A percentile compares a stretch with the other conserved stretches of the same genome.
Conservation (phyloP, 2,888 invertebrate species). For the Cerceris rybyensis region DNA sequence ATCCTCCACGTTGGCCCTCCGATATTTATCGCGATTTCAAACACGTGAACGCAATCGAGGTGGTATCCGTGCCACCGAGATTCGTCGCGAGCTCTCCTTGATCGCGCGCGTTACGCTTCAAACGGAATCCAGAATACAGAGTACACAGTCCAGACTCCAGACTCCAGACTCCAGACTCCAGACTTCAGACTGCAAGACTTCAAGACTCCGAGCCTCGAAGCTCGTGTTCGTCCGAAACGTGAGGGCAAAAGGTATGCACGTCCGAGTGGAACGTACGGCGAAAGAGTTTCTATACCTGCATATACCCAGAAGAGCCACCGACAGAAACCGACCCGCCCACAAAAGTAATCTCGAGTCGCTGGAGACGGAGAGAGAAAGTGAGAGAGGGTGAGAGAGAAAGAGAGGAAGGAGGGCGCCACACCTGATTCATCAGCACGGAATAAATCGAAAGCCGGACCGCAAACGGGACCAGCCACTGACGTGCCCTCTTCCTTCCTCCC, state of each 20-base stretch:
- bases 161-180: too few species aligned
- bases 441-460: slow-evolving; percentile 75
- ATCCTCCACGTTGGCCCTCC: slow-evolving; percentile 71
- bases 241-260: slow-evolving; percentile 55
- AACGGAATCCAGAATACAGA: too few species aligned
- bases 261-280: slow-evolving; percentile 52
- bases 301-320: slow-evolving; percentile 77
- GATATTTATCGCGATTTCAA: slow-evolving; percentile 79
- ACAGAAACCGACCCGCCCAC: slow-evolving; percentile 81
- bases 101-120: too few species aligned
- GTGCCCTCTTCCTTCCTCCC: slow-evolving; percentile 44
- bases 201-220: too few species aligned
- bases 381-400: slow-evolving; percentile 19
- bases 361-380: slow-evolving; percentile 55
- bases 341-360: slow-evolving; percentile 80
- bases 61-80: slow-evolving; percentile 53
- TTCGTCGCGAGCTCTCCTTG: slow-evolving; percentile 37
- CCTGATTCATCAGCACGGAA: slow-evolving; percentile 80
- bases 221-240: slow-evolving; percentile 15
- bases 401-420: slow-evolving; percentile 68
- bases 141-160: too few species aligned
- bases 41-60: slow-evolving; percentile 68
- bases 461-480: slow-evolving; percentile 66
- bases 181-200: too few species aligned
- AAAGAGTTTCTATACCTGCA: slow-evolving; percentile 66